Conservation (phyloP, 1,140 invertebrate genomes). For the Drosophila santomea region DNA sequence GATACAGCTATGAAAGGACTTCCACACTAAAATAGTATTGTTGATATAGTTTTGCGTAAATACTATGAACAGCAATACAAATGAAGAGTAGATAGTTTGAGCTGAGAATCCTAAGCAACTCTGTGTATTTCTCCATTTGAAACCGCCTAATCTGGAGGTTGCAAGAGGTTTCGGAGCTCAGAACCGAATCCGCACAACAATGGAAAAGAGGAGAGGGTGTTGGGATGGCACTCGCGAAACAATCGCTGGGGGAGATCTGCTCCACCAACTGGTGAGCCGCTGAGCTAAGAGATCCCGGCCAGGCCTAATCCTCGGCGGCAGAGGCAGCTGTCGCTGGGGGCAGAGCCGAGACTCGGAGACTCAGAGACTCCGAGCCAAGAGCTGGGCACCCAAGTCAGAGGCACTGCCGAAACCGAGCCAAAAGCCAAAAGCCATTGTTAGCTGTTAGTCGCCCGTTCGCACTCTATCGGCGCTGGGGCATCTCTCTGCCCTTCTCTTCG, state of each 20-base stretch:
- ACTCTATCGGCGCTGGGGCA: conserved; percentile 48
- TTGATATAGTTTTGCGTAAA: too few relatives aligned
- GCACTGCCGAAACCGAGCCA: neutral
- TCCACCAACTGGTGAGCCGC: conserved; percentile 21
- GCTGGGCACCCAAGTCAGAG: conserved; percentile 1
- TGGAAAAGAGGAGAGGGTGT: conserved; percentile 40
- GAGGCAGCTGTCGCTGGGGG: conserved; percentile 66
- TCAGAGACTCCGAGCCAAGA: neutral
- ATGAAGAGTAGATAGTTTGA: too few relatives aligned
- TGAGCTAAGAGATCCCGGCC: conserved; percentile 3
- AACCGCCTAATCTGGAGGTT: neutral
- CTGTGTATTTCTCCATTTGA: neutral
- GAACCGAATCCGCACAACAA: conserved; percentile 30
- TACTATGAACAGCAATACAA: too few relatives aligned
- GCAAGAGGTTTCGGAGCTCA: conserved; percentile 8
- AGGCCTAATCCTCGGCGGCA: conserved; percentile 60
- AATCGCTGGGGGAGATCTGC: conserved; percentile 48
- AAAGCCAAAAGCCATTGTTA: conserved; percentile 51
- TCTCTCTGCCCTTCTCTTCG: conserved; percentile 34
- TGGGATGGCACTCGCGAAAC: conserved; percentile 41
- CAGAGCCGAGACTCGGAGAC: conserved; percentile 16
- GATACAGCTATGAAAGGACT: neutral
- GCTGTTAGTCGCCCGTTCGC: conserved; percentile 48
- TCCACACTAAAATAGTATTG: neutral
- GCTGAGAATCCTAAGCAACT: too few relatives aligned